Evolutionary conservation across 2,113 vertebrate species (phyloP).

Genomic region (Theropithecus gelada): DNA sequence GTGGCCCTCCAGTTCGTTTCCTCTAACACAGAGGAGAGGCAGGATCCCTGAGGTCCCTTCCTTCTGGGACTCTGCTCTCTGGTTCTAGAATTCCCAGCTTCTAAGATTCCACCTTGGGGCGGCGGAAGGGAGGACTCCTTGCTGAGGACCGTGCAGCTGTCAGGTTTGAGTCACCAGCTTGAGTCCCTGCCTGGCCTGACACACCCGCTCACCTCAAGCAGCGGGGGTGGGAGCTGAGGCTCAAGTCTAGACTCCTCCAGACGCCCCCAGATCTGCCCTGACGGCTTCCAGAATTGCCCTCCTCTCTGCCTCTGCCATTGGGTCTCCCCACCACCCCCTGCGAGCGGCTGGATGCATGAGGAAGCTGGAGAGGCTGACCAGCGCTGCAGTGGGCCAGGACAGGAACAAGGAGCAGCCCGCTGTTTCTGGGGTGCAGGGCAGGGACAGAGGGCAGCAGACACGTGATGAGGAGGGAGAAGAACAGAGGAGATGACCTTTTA

Average conservation of each 20-base stretch:
- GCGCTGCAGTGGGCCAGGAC: not conserved
- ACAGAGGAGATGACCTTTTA: slow-evolving; percentile 11
- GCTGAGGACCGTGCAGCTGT: not conserved
- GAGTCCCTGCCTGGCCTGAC: slow-evolving; percentile 6
- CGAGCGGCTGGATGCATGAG: not conserved
- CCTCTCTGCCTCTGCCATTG: not conserved
- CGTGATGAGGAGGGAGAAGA: not conserved
- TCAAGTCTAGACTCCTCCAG: not conserved
- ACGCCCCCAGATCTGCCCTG: not conserved
- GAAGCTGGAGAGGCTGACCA: not conserved
- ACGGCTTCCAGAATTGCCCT: not conserved
- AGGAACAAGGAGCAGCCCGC: not conserved
- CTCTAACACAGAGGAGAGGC: not conserved
- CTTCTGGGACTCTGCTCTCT: not conserved
- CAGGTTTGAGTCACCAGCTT: slow-evolving; percentile 40
- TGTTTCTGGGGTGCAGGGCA: not conserved
- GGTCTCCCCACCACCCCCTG: not conserved
- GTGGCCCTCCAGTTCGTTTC: not conserved
- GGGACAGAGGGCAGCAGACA: not conserved
- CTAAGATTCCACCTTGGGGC: not conserved
- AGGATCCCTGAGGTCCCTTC: not conserved
- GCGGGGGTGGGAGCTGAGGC: not conserved
- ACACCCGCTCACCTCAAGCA: slow-evolving; percentile 34
- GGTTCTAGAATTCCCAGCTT: slow-evolving; percentile 41
- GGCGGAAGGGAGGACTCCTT: not conserved